Evolutionary conservation across 2,888 invertebrate genomes (phyloP).

Genomic region (Trisateles emortualis): DNA sequence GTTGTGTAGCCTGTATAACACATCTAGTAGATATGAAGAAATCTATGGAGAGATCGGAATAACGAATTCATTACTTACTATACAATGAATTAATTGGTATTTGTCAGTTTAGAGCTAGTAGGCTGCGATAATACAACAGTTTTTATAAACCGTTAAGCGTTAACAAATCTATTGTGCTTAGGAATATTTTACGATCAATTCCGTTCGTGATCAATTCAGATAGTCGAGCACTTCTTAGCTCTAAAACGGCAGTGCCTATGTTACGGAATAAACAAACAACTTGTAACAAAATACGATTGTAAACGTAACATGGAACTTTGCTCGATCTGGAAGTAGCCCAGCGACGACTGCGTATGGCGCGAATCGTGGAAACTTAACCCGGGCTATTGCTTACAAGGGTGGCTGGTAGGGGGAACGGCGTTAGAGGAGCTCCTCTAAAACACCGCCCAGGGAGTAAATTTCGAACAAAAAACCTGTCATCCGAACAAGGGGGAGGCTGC

Average conservation of each 20-base stretch:
- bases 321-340: constrained; percentile 82
- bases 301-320: constrained; percentile 82
- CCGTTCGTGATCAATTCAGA: constrained; percentile 63
- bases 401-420: constrained; percentile 57
- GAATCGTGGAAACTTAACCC: constrained; percentile 74
- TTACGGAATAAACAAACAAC: constrained; percentile 80
- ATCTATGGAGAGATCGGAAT: constrained; percentile 83
- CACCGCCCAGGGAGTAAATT: constrained; percentile 60
- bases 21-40: constrained; percentile 79
- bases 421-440: constrained; percentile 22
- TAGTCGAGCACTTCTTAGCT: constrained; percentile 61
- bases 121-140: constrained; percentile 18
- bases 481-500: constrained; percentile 71
- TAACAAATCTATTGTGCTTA: constrained; percentile 33
- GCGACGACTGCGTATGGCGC: constrained; percentile 82
- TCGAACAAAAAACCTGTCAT: constrained; percentile 70
- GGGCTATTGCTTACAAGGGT: constrained; percentile 78
- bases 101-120: constrained; percentile 71
- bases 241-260: constrained; percentile 68
- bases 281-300: constrained; percentile 77
- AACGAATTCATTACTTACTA: constrained; percentile 85
- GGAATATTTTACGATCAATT: constrained; percentile 63
- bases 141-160: constrained; percentile 25
- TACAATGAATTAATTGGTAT: constrained; percentile 74
- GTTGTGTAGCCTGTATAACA: constrained; percentile 83